A percentile compares a stretch with the other conserved stretches of the same genome.
These are phyloP conservation scores for Drosophila lacertosa DNA, from an alignment of 1,140 invertebrate species.

Conservation along the genomic window DNA sequence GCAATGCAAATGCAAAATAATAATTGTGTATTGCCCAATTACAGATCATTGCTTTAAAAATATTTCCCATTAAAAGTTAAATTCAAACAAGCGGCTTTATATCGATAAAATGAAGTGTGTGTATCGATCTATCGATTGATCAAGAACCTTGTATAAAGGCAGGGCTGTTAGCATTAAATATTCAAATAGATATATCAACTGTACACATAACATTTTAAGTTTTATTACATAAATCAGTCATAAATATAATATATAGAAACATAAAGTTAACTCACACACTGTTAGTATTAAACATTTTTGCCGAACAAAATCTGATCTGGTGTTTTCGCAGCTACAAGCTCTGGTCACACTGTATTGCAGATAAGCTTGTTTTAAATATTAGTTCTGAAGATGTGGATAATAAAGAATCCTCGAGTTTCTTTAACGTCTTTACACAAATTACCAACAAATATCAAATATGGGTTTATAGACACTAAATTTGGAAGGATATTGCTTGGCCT, in stretches of 20 bases:
- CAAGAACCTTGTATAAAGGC: neutral
- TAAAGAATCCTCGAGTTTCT: constrained; percentile 1
- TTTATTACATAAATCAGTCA: too few relatives aligned
- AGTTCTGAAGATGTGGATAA: constrained; percentile 43
- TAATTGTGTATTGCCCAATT: too few relatives aligned
- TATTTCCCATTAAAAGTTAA: neutral
- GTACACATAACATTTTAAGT: too few relatives aligned
- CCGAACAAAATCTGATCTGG: neutral
- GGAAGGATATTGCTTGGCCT: constrained; percentile 55
- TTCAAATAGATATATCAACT: neutral
- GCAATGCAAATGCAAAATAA: too few relatives aligned
- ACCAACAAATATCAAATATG: constrained; percentile 39
- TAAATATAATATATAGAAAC: too few relatives aligned
- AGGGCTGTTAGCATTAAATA: neutral
- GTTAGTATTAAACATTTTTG: neutral
- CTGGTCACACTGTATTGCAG: constrained; percentile 2
- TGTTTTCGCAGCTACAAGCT: neutral
- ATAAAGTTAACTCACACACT: too few relatives aligned
- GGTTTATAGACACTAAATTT: constrained; percentile 39
- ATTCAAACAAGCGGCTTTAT: neutral
- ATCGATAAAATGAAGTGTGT: neutral
- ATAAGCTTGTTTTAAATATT: neutral
- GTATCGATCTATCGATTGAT: neutral
- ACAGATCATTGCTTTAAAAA: too few relatives aligned
- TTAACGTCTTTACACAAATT: constrained; percentile 15